Conservation (phyloP, 2,113 vertebrate genomes). For the Gymnarchus niloticus region DNA sequence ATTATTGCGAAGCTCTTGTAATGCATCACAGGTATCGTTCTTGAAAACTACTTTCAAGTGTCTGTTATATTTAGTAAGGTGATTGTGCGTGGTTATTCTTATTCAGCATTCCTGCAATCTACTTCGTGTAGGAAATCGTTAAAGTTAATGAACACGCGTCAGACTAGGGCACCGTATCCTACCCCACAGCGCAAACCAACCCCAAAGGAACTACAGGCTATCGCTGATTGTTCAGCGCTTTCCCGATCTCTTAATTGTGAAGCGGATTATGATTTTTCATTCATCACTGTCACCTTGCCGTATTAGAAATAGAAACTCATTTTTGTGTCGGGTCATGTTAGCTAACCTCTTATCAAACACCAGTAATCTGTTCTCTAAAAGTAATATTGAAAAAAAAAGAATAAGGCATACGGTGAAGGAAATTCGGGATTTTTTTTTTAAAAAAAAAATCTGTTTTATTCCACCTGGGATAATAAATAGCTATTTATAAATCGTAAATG, state of each 20-base stretch:
- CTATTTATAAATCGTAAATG: too few relatives aligned
- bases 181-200: background rate
- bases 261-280: constrained; percentile 18
- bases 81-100: background rate
- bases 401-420: background rate
- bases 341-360: background rate
- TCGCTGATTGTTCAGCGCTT: background rate
- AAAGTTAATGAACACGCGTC: background rate
- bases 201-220: background rate
- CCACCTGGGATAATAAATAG: too few relatives aligned
- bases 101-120: background rate
- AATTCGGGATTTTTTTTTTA: background rate
- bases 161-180: background rate
- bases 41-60: background rate
- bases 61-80: background rate
- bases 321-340: background rate
- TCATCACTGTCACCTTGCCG: background rate
- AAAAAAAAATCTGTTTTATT: background rate
- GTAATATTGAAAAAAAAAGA: background rate
- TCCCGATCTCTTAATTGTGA: background rate
- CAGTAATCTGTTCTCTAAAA: background rate
- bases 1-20: too few relatives aligned
- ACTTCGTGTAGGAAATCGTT: background rate
- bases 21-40: background rate
- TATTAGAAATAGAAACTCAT: background rate